phyloP scores from a whole-genome alignment of 2,113 vertebrate species.

The Plectropomus leopardus region DNA sequence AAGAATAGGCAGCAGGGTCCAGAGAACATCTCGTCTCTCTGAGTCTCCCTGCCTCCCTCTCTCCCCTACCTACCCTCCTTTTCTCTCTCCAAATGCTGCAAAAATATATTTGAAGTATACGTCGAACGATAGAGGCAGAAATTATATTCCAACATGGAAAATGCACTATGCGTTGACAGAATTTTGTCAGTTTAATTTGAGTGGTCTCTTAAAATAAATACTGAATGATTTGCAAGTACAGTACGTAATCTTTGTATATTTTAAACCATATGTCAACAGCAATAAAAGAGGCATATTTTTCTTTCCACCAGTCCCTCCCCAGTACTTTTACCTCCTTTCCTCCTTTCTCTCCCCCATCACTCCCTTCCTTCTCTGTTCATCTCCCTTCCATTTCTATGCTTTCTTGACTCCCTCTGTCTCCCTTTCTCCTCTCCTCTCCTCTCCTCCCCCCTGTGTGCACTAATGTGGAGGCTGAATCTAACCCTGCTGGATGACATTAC shows the following conservation, averaged over 20 bases:
- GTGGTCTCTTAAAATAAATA: not conserved
- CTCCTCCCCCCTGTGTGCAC: constrained; percentile 48
- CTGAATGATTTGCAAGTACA: constrained; percentile 21
- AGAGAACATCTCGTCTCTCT: constrained; percentile 66
- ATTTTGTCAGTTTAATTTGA: constrained; percentile 22
- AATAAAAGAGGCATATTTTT: constrained; percentile 15
- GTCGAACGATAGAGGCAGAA: constrained; percentile 1
- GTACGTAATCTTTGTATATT: constrained; percentile 16
- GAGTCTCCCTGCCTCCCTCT: constrained; percentile 29
- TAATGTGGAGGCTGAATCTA: constrained; percentile 77
- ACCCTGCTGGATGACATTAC: constrained; percentile 82
- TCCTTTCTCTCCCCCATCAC: not conserved
- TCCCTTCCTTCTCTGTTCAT: constrained; percentile 16
- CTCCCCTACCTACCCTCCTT: constrained; percentile 20
- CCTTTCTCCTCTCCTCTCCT: constrained; percentile 19
- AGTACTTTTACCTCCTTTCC: constrained; percentile 13
- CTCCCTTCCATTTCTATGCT: constrained; percentile 38
- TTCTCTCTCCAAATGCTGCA: not conserved
- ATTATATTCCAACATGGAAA: not conserved
- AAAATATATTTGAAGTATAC: constrained; percentile 6
- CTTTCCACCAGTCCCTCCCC: constrained; percentile 13
- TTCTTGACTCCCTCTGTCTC: constrained; percentile 34
- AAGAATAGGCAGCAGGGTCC: constrained; percentile 77
- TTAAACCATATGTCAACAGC: constrained; percentile 16
- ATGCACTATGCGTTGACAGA: not conserved